These are phyloP conservation scores for Thymallus thymallus DNA, from an alignment of 2,113 vertebrate species.

Conservation along the genomic window DNA sequence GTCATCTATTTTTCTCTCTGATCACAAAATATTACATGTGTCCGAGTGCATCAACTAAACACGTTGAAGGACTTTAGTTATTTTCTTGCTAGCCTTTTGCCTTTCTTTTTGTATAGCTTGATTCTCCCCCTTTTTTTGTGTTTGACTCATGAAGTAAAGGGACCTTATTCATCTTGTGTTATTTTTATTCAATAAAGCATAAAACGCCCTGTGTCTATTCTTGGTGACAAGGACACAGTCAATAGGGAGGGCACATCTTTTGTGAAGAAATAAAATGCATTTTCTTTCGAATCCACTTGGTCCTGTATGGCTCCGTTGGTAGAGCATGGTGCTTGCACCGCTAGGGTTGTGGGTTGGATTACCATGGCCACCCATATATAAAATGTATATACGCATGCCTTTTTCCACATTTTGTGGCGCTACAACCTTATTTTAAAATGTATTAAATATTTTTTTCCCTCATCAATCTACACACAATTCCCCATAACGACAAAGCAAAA, in stretches of 20 bases:
- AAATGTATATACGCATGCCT: too few species aligned
- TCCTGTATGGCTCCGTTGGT: conserved; percentile 14
- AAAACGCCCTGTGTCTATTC: conserved; percentile 32
- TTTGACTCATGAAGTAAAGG: conserved; percentile 25
- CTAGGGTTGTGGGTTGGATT: too few species aligned
- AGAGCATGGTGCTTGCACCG: too few species aligned
- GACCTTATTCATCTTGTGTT: conserved; percentile 43
- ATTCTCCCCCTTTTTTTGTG: conserved; percentile 9
- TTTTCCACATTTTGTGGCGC: too few species aligned
- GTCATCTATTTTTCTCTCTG: neutral
- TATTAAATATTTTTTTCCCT: too few species aligned
- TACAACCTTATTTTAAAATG: too few species aligned
- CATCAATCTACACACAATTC: too few species aligned
- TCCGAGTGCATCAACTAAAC: conserved; percentile 17
- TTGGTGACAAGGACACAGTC: conserved; percentile 46
- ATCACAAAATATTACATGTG: conserved; percentile 19
- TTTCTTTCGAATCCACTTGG: conserved; percentile 29
- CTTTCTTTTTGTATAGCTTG: neutral
- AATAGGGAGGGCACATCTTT: conserved; percentile 46
- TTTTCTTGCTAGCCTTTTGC: neutral
- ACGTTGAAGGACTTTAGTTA: neutral
- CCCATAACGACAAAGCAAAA: too few species aligned
- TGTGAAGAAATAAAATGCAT: conserved; percentile 19
- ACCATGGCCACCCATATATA: too few species aligned
- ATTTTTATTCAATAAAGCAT: conserved; percentile 56